Base-by-base conservation (phyloP, 1,140 invertebrate species). In the Drosophila erecta region DNA sequence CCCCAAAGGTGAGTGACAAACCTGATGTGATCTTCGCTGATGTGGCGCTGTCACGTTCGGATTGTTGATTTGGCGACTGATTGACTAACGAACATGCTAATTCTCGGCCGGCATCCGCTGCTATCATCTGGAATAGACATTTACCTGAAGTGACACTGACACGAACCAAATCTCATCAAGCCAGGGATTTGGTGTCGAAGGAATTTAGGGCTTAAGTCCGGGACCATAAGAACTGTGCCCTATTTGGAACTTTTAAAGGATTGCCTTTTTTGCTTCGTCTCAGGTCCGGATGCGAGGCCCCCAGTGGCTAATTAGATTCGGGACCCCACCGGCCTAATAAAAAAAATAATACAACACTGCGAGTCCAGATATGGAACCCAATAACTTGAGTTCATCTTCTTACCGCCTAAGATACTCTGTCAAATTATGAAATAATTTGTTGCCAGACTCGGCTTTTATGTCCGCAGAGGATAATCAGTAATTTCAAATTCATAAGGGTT, bases 41-140 rank as follows among this genome's bases (percentile, higher is more conserved):
- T 46, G 38, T 51, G 58, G 27, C 33, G 24, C 37, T 40, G 55
- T 33, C 47, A 47, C 54, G 41, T 54, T 35, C 53, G 15, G 27
- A 17, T 14, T 54, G 33, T 47, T 20, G 49, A 35, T 33, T 53
- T 38, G 54, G 37, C 14, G 58, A 41, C 64, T 67, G 81, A 81
- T 86, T 77, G 78, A 60, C 73, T 75, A 33, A 50, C 47, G 47
- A 50, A 10, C 70, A 81, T 86, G 81, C 74, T 81, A 86, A 86
- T 86, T 76, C 43, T 30, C 33, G 22, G 22, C 15, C 30, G 17
- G 15, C 40, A 30, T 7, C 20, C 38, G 11, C 30, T 38, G 35
- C 17, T 41, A 69, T 69, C 62, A 55, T n/a, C 17, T 24, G 12
- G 24, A 20, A 40, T 33, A 43, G 27, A 35, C 44, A 43, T 12